These are phyloP conservation scores for Erpetoichthys calabaricus DNA, from an alignment of 2,797 vertebrate species.

Conservation along the genomic window DNA sequence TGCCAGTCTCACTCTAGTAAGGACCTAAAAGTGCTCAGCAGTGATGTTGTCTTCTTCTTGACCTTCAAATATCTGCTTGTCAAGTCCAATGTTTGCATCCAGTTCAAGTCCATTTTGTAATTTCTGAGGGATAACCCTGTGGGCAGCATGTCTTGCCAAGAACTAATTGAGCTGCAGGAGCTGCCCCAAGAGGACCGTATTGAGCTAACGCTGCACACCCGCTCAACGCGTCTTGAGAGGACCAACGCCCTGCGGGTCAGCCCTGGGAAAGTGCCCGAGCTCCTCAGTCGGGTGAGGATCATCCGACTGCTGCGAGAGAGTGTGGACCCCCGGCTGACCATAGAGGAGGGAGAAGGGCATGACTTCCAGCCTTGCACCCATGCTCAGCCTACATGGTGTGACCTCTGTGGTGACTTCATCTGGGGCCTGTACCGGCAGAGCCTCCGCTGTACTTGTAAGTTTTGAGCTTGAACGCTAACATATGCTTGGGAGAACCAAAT, in stretches of 20 bases:
- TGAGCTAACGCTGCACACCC: slow-evolving; percentile 38
- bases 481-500: background rate
- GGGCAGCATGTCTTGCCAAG: slow-evolving; percentile 58
- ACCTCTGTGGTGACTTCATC: slow-evolving; percentile 91
- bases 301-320: slow-evolving; percentile 44
- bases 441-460: slow-evolving; percentile 80
- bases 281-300: slow-evolving; percentile 24
- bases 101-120: no score
- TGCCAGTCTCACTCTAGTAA: no score
- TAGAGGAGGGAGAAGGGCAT: slow-evolving; percentile 54
- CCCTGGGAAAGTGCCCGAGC: slow-evolving; percentile 49
- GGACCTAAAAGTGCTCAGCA: no score
- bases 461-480: slow-evolving; percentile 16
- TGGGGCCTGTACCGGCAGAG: slow-evolving; percentile 86
- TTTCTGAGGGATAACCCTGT: no score
- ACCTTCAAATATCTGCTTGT: no score
- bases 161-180: slow-evolving; percentile 79
- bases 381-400: slow-evolving; percentile 84
- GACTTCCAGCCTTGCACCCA: slow-evolving; percentile 69
- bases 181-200: slow-evolving; percentile 54
- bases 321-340: slow-evolving; percentile 28
- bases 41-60: no score
- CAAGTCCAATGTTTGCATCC: no score
- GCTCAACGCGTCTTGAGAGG: slow-evolving; percentile 49
- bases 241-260: slow-evolving; percentile 53